phyloP scores from a whole-genome alignment of 2,113 vertebrate species.

The Epinephelus lanceolatus region DNA sequence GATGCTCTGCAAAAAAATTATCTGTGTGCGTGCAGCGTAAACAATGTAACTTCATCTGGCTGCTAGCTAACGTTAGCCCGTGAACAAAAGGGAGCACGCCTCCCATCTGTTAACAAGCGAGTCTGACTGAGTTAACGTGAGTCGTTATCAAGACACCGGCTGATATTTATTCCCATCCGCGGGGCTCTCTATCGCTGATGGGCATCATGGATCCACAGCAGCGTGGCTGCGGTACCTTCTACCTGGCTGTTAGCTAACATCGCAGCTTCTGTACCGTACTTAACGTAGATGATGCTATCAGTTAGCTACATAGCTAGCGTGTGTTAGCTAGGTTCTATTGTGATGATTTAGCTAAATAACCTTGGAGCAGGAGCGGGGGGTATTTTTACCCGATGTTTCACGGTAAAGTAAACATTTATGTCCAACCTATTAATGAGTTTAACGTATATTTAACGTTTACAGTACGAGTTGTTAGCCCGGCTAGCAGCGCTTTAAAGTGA shows the following conservation, averaged over 20 bases:
- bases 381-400: background rate
- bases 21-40: conserved; percentile 77
- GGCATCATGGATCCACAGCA: conserved; percentile 35
- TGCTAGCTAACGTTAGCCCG: conserved; percentile 78
- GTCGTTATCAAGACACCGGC: conserved; percentile 9
- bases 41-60: conserved; percentile 84
- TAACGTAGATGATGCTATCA: conserved; percentile 63
- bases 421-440: background rate
- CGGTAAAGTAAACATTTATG: background rate
- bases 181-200: background rate
- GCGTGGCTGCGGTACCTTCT: conserved; percentile 62
- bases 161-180: background rate
- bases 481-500: conserved; percentile 51
- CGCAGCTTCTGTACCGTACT: conserved; percentile 34
- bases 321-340: conserved; percentile 69
- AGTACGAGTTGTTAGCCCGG: conserved; percentile 17
- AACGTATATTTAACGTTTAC: background rate
- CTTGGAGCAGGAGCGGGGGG: conserved; percentile 52
- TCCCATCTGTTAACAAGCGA: conserved; percentile 54
- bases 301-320: conserved; percentile 68
- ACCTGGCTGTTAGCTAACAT: conserved; percentile 67
- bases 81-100: conserved; percentile 78
- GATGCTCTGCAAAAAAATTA: conserved; percentile 77
- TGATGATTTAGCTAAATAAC: conserved; percentile 81
- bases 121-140: conserved; percentile 14